Evolutionary conservation across 2,888 invertebrate species (phyloP).

Genomic region (Gibbula magus): DNA sequence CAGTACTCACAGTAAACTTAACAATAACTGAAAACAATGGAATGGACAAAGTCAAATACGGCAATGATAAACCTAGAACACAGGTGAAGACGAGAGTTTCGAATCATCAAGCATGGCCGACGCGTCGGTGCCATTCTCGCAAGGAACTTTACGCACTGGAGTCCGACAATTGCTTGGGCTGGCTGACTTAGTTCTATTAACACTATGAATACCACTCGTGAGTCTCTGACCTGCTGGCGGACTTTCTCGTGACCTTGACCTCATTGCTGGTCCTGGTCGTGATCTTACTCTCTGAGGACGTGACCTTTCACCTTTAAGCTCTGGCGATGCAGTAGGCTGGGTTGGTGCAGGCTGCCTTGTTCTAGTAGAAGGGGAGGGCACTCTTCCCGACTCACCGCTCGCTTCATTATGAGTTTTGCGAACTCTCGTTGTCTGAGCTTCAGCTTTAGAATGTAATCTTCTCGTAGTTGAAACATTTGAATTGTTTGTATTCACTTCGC

Average conservation of each 20-base stretch:
- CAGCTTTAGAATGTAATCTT: not conserved
- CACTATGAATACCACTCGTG: not conserved
- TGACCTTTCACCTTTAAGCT: constrained; percentile 8
- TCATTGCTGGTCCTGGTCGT: not conserved
- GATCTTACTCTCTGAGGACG: not conserved
- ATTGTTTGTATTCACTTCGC: not conserved
- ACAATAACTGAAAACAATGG: not conserved
- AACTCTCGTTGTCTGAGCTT: not conserved
- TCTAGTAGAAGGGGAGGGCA: not conserved
- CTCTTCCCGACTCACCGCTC: not conserved
- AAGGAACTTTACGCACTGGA: not conserved
- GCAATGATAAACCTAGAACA: not conserved
- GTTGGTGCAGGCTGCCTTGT: not conserved
- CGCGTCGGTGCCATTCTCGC: not conserved
- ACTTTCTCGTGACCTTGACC: constrained; percentile 1
- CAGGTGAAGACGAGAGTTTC: not conserved
- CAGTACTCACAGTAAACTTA: no score
- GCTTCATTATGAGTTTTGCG: not conserved
- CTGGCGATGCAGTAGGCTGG: not conserved
- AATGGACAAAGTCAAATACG: not conserved
- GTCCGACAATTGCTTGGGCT: not conserved
- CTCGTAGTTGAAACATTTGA: not conserved
- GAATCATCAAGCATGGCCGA: not conserved
- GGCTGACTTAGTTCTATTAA: not conserved
- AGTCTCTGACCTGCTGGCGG: not conserved